phyloP scores from a whole-genome alignment of 35 echinoderm and acorn worm species.

The Hemicentrotus pulcherrimus region DNA sequence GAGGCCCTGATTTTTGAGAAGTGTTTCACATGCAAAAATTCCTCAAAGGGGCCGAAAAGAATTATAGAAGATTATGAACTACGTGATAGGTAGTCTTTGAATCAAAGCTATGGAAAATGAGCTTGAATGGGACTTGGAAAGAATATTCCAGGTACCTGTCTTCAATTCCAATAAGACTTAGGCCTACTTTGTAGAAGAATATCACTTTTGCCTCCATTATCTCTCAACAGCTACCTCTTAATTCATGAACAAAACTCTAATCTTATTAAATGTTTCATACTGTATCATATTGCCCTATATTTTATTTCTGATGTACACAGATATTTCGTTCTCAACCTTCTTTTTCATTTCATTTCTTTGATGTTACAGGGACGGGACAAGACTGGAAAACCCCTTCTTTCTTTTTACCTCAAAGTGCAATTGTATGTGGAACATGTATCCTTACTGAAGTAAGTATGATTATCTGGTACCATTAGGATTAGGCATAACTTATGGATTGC shows the following conservation, averaged over 20 bases:
- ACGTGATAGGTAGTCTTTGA: no score
- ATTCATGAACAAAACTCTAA: no score
- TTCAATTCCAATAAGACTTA: not conserved
- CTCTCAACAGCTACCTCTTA: no score
- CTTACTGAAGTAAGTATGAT: constrained; percentile 83
- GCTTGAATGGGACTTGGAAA: no score
- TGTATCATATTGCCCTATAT: not conserved
- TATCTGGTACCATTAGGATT: not conserved
- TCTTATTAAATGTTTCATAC: not conserved
- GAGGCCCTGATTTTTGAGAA: no score
- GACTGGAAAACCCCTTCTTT: constrained; percentile 59
- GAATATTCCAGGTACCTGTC: no score
- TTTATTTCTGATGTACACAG: not conserved
- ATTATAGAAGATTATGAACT: no score
- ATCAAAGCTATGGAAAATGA: no score
- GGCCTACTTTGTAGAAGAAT: not conserved
- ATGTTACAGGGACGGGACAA: constrained; percentile 72
- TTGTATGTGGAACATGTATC: constrained; percentile 98
- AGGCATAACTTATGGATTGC: not conserved
- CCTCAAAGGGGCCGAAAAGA: no score
- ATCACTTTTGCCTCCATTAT: no score
- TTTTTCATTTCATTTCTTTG: constrained; percentile 48
- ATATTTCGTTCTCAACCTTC: not conserved
- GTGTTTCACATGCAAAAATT: no score
- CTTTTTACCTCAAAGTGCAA: constrained; percentile 89